Percentiles rank a stretch among this genome's conserved stretches.
Evolutionary conservation across 2,113 vertebrate species (phyloP).

Genomic region (Megalops atlanticus): DNA sequence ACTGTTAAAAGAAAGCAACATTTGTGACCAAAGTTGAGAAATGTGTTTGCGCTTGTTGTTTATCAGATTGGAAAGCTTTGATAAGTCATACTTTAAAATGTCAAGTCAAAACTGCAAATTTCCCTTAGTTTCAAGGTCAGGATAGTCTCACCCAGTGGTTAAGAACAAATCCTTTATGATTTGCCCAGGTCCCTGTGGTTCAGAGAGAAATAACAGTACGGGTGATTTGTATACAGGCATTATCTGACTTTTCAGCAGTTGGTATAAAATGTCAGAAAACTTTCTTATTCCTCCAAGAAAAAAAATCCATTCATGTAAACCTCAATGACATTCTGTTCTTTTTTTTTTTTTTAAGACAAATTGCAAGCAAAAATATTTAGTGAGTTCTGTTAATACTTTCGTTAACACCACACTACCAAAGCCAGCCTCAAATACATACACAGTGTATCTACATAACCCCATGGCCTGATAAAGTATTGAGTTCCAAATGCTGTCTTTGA

Average conservation of each 20-base stretch:
- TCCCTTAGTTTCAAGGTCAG: neutral
- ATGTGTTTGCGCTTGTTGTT: neutral
- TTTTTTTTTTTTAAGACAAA: too few relatives aligned
- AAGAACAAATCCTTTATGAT: neutral
- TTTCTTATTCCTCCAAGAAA: neutral
- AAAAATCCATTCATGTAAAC: neutral
- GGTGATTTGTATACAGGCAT: neutral
- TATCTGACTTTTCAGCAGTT: neutral
- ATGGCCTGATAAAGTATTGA: too few relatives aligned
- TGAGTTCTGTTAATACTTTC: neutral
- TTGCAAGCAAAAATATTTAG: neutral
- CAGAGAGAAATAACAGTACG: neutral
- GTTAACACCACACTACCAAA: neutral
- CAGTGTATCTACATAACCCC: neutral
- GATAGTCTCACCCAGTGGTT: neutral
- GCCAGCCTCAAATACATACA: neutral
- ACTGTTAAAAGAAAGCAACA: neutral
- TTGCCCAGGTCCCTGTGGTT: neutral
- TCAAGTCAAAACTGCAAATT: neutral
- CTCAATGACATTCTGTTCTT: too few relatives aligned
- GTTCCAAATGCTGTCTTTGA: neutral
- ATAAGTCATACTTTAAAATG: neutral
- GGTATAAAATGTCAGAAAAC: neutral
- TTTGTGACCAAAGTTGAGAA: neutral
- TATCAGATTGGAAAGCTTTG: neutral